Conservation (phyloP, 2,113 vertebrate species). For the Bos taurus region DNA sequence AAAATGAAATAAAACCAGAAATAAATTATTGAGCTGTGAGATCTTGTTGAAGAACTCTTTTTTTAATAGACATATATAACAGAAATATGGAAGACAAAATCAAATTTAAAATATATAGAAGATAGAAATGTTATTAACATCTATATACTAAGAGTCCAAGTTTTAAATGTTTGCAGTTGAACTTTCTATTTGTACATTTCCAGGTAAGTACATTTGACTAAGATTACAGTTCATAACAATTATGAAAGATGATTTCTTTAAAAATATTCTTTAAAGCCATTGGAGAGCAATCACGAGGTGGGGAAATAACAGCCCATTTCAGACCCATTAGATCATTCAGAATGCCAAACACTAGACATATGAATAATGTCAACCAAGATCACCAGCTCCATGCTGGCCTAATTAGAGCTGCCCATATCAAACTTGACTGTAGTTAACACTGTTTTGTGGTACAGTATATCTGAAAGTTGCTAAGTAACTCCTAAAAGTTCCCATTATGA, state of each 20-base stretch:
- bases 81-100: neutral
- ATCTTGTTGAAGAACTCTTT: neutral
- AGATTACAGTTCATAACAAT: neutral
- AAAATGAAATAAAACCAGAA: neutral
- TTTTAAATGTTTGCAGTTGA: neutral
- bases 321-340: neutral
- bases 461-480: neutral
- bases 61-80: neutral
- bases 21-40: neutral
- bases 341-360: neutral
- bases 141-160: neutral
- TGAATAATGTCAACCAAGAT: neutral
- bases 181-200: neutral
- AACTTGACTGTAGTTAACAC: neutral
- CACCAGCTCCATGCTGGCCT: accelerated
- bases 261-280: neutral
- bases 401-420: neutral
- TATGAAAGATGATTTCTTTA: neutral
- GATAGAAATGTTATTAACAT: neutral
- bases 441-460: neutral
- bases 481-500: neutral
- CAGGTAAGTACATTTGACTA: neutral
- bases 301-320: neutral
- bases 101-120: neutral
- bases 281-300: neutral